Evolutionary conservation across 2,888 invertebrate species (phyloP).

Genomic region (Digitonthophagus gazella): DNA sequence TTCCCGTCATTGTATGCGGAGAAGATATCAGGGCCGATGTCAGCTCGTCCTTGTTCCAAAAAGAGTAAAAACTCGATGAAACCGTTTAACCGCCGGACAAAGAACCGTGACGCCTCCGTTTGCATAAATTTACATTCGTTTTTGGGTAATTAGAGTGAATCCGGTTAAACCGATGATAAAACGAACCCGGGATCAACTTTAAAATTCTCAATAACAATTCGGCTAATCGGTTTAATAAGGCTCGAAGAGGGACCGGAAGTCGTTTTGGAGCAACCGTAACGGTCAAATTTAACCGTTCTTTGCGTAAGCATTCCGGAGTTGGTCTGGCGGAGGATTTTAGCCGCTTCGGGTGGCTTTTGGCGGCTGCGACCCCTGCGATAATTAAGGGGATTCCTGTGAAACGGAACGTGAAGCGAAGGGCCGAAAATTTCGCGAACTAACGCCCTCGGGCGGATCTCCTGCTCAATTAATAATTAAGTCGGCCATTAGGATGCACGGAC

Average conservation of each 20-base stretch:
- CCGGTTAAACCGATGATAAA: not conserved
- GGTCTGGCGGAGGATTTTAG: not conserved
- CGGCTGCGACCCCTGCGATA: slow-evolving; percentile 8
- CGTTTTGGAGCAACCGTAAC: not conserved
- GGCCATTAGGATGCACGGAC: not conserved
- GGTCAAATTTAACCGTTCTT: not conserved
- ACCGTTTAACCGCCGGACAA: not conserved
- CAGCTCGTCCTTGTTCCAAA: not conserved
- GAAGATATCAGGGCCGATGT: not conserved
- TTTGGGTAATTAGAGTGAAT: not conserved
- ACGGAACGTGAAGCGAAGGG: slow-evolving; percentile 8
- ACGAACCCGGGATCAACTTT: not conserved
- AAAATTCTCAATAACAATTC: not conserved
- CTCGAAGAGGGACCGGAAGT: not conserved
- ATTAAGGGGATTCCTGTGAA: slow-evolving; percentile 14
- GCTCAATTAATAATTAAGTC: slow-evolving; percentile 13
- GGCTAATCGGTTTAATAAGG: not conserved
- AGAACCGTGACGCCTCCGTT: not conserved
- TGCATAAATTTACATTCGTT: not conserved
- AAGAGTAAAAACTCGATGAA: not conserved
- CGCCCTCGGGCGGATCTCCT: slow-evolving; percentile 2
- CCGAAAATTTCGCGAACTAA: slow-evolving; percentile 13
- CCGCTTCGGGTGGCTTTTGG: not conserved
- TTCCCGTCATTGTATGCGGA: not conserved
- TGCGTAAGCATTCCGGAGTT: not conserved